Base-by-base conservation (phyloP, 1,140 invertebrate genomes). In the Chironomus tepperi region DNA sequence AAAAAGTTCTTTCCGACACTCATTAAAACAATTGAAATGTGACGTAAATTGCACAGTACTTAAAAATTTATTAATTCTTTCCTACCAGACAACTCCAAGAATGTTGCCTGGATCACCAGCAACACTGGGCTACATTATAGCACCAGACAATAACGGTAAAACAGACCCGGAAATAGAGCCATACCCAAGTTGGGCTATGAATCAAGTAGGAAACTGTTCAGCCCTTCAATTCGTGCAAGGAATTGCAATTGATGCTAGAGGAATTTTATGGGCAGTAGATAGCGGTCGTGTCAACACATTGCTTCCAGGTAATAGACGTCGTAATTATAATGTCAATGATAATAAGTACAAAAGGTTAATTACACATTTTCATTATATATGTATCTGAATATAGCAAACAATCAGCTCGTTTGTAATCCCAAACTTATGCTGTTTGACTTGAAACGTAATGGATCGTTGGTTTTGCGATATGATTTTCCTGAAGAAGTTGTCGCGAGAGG, bases 221-320 rank as follows among this genome's bases (percentile, higher is more conserved):
- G 85, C 87, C 1, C 84, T 92, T 21, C 90, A 91, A 77, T 88
- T 87, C 75, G 89, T 91, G 5, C 89, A 90, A 78, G 88, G 87
- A 76, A 84, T 91, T 77, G 89, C 91, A 79, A 88, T 91, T 19
- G 89, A 91, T 77, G 84, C 84, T 0, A 82, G 84, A 21, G 89
- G 88, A 3, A 81, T 88, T 0, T 88, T 92, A 87, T 92, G 90
- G 90, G 85, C 90, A 1, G 77, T 91, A 64, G 90, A 92, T 77
- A 86, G 87, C 15, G 89, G 89, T 0, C 82, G 87, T 7, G 83
- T 87, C 0, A 78, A 79, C 75, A 78, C 79, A 74, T 70, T 70
- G 19, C 18, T 70, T 18, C 65, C 65, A 7, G 65, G 65, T 70
- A 21, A 21, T 21, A 19, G 9, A 18, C 10, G 19, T 1, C 0